Conservation (phyloP, 2,113 vertebrate genomes). For the Apodemus sylvaticus region DNA sequence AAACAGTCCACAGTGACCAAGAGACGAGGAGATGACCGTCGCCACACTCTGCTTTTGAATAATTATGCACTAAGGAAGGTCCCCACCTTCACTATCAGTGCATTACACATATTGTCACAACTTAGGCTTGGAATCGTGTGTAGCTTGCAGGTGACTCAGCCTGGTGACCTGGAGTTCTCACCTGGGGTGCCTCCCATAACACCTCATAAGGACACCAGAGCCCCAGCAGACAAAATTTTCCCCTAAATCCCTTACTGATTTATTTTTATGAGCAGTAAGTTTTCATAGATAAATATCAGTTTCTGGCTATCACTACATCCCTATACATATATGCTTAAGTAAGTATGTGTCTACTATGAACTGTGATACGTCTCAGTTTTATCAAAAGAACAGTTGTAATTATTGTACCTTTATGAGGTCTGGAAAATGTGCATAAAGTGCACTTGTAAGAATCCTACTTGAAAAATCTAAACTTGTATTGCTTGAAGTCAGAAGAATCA, state of each 20-base stretch:
- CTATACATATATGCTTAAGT: background rate
- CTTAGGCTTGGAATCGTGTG: background rate
- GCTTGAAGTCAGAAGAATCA: slow-evolving; percentile 18
- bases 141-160: background rate
- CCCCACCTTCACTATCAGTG: background rate
- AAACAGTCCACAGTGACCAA: background rate
- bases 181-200: background rate
- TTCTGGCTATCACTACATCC: background rate
- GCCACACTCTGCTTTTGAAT: background rate
- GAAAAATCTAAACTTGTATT: background rate
- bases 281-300: slow-evolving; percentile 11
- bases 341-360: background rate
- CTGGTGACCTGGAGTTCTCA: background rate
- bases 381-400: background rate
- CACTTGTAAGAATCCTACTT: background rate
- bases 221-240: background rate
- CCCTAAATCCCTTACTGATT: background rate
- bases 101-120: background rate
- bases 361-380: background rate
- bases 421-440: background rate
- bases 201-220: background rate
- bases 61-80: background rate
- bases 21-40: background rate
- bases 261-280: background rate
- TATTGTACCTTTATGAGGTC: background rate